These are phyloP conservation scores for Philereme transversata DNA, from an alignment of 2,888 invertebrate genomes.

Conservation along the genomic window DNA sequence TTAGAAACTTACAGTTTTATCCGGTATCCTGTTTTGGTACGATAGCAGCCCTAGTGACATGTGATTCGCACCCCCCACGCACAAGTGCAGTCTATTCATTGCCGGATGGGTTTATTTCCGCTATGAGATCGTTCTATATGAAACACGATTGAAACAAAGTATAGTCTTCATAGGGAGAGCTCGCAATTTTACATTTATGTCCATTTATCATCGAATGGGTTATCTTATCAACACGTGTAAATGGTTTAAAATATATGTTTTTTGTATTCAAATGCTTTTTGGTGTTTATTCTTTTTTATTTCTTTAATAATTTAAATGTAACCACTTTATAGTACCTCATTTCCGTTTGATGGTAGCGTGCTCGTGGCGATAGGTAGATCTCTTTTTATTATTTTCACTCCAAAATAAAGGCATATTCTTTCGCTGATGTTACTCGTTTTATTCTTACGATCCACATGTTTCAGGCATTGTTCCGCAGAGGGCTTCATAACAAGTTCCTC, in stretches of 20 bases:
- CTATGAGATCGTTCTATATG: slow-evolving; percentile 78
- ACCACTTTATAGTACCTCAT: not conserved
- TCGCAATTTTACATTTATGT: slow-evolving; percentile 66
- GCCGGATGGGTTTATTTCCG: slow-evolving; percentile 82
- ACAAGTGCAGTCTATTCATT: slow-evolving; percentile 81
- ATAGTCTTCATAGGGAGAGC: slow-evolving; percentile 54
- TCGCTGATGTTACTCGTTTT: slow-evolving; percentile 17
- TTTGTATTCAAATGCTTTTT: slow-evolving; percentile 34
- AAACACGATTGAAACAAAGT: slow-evolving; percentile 81
- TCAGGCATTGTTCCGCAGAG: slow-evolving; percentile 46
- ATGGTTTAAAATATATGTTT: slow-evolving; percentile 22
- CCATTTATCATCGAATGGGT: slow-evolving; percentile 64
- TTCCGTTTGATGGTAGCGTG: not conserved
- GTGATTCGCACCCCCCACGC: slow-evolving; percentile 59
- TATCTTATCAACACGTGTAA: slow-evolving; percentile 44
- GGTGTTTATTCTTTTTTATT: not conserved
- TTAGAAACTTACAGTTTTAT: not conserved
- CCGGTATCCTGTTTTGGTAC: not conserved
- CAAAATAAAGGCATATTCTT: slow-evolving; percentile 11
- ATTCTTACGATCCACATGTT: slow-evolving; percentile 41
- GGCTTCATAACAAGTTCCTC: slow-evolving; percentile 52
- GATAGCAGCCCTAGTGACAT: slow-evolving; percentile 3
- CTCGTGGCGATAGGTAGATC: not conserved
- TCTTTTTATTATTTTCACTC: slow-evolving; percentile 11
- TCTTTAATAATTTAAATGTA: too few species aligned